Evolutionary conservation across 2,797 vertebrate genomes (phyloP).

Genomic region (Columba guinea): DNA sequence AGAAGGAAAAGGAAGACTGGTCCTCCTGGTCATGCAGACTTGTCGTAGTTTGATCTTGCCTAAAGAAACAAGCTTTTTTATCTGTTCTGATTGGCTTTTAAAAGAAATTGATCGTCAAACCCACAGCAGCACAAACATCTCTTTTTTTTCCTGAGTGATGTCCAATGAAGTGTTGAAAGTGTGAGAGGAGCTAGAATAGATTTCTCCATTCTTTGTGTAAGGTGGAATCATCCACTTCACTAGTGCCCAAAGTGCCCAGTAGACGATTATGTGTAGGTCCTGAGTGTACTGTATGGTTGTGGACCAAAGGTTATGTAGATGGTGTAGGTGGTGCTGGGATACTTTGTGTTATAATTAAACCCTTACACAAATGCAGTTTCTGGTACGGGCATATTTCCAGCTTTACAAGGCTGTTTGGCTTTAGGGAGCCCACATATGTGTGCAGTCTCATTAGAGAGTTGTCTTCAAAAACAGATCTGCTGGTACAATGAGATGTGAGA

Average conservation of each 20-base stretch:
- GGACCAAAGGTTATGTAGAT: conserved; percentile 54
- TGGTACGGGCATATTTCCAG: conserved; percentile 11
- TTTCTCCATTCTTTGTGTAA: conserved; percentile 67
- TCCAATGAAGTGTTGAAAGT: conserved; percentile 43
- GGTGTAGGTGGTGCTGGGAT: conserved; percentile 35
- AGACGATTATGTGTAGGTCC: conserved; percentile 8
- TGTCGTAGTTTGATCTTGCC: conserved; percentile 71
- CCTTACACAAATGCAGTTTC: conserved; percentile 35
- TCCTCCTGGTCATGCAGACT: conserved; percentile 74
- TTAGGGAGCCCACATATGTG: not conserved
- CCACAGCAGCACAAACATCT: conserved; percentile 78
- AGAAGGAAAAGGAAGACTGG: conserved; percentile 78
- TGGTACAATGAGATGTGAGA: conserved; percentile 11
- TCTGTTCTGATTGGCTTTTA: conserved; percentile 74
- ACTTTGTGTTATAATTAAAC: conserved; percentile 18
- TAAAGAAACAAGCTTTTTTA: conserved; percentile 73
- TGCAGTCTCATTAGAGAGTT: conserved; percentile 10
- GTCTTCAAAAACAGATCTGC: conserved; percentile 39
- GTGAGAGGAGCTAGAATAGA: conserved; percentile 62
- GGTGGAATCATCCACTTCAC: conserved; percentile 41
- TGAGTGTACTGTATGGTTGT: not conserved
- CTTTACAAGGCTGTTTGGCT: conserved; percentile 43
- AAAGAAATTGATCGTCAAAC: conserved; percentile 80
- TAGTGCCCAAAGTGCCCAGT: conserved; percentile 32
- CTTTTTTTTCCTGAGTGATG: conserved; percentile 30